phyloP scores from a whole-genome alignment of 2,888 invertebrate species.

The Antheraea yamamai region DNA sequence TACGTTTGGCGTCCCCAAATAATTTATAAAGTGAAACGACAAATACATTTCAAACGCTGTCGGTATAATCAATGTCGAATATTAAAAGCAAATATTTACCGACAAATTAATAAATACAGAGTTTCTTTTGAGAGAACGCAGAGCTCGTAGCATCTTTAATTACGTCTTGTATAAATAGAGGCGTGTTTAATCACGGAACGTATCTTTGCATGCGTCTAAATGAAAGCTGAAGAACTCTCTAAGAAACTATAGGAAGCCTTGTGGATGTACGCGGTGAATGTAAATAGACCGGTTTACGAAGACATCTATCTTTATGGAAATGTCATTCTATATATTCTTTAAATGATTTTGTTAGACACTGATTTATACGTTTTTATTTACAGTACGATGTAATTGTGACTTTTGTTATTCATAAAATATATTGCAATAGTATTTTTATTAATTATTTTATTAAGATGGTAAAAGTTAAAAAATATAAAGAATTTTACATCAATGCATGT shows the following conservation, averaged over 20 bases:
- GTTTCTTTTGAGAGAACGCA: constrained; percentile 71
- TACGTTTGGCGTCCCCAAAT: neutral
- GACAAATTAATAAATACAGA: constrained; percentile 75
- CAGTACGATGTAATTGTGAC: neutral
- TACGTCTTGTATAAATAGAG: constrained; percentile 70
- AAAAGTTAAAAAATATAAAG: neutral
- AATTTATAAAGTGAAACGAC: constrained; percentile 12
- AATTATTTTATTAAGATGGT: neutral
- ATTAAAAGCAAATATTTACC: constrained; percentile 77
- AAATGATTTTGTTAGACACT: constrained; percentile 26
- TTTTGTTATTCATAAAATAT: neutral
- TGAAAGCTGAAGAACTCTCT: constrained; percentile 74
- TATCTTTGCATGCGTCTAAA: constrained; percentile 73
- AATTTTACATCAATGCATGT: neutral
- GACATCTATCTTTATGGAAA: constrained; percentile 38
- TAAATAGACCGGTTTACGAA: constrained; percentile 52
- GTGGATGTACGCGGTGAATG: constrained; percentile 56
- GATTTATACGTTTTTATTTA: neutral
- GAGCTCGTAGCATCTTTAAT: constrained; percentile 71
- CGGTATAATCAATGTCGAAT: constrained; percentile 60
- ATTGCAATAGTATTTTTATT: neutral
- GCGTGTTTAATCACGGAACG: constrained; percentile 70
- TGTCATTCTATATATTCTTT: constrained; percentile 27
- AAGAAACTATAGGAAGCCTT: constrained; percentile 67
- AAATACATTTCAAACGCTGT: constrained; percentile 41